These are phyloP conservation scores for Trinorchestia longiramus DNA, from an alignment of 1,140 invertebrate genomes.

Conservation along the genomic window DNA sequence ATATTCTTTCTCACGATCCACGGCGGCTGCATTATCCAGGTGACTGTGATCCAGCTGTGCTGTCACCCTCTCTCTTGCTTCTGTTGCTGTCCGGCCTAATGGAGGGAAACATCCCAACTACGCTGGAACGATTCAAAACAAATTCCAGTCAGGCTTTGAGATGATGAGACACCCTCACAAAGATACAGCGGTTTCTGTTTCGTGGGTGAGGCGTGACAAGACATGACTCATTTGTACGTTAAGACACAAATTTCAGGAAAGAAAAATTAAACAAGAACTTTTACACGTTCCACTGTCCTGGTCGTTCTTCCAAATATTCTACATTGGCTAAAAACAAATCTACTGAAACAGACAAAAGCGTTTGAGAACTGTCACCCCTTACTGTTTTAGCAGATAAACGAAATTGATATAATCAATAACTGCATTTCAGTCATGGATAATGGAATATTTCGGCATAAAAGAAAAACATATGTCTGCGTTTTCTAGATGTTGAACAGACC, in stretches of 20 bases:
- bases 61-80: background rate
- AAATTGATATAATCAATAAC: background rate
- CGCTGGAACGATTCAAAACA: background rate
- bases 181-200: background rate
- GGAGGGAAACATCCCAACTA: background rate
- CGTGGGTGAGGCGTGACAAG: background rate
- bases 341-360: background rate
- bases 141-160: background rate
- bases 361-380: background rate
- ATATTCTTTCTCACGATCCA: background rate
- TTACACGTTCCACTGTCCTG: background rate
- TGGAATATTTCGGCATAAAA: background rate
- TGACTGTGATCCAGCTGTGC: background rate
- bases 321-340: background rate
- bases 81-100: background rate
- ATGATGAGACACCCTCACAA: background rate
- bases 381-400: background rate
- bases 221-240: background rate
- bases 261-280: background rate
- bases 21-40: background rate
- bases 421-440: background rate
- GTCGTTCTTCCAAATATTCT: background rate
- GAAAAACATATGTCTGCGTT: background rate
- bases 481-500: background rate
- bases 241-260: background rate